phyloP scores from a whole-genome alignment of 2,113 vertebrate species.

The Benitochromis conjunctus region DNA sequence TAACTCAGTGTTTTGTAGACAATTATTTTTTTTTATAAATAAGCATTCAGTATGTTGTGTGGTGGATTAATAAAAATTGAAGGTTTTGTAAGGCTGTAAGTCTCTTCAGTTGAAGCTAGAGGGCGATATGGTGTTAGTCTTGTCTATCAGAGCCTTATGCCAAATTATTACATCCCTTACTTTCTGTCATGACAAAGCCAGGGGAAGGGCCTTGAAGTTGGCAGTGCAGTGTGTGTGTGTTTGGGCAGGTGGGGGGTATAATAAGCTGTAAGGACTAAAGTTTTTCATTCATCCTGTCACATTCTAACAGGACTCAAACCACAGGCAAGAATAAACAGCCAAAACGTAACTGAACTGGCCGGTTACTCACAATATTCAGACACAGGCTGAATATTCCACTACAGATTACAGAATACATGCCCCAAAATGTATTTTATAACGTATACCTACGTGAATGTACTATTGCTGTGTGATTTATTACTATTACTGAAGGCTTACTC shows the following conservation, averaged over 20 bases:
- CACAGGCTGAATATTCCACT: no score
- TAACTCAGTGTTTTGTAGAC: background rate
- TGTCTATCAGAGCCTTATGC: background rate
- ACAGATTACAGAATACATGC: no score
- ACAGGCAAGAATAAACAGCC: background rate
- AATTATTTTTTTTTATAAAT: background rate
- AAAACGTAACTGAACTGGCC: background rate
- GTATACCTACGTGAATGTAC: no score
- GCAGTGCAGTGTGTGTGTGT: background rate
- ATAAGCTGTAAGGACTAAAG: background rate
- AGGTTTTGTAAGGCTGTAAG: background rate
- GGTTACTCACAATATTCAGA: background rate
- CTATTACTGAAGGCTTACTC: no score
- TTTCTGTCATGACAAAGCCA: background rate
- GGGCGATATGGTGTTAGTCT: conserved; percentile 39
- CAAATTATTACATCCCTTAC: background rate
- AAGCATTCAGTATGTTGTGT: background rate
- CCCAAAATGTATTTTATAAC: no score
- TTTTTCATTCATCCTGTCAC: background rate
- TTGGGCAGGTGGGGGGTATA: background rate
- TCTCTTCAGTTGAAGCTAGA: conserved; percentile 36
- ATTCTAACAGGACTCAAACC: background rate
- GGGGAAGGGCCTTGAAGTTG: background rate
- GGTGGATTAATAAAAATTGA: background rate
- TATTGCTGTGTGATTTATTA: no score